A percentile compares a stretch with the other conserved stretches of the same genome.
phyloP scores from a whole-genome alignment of 2,113 vertebrate species.

The human region DNA sequence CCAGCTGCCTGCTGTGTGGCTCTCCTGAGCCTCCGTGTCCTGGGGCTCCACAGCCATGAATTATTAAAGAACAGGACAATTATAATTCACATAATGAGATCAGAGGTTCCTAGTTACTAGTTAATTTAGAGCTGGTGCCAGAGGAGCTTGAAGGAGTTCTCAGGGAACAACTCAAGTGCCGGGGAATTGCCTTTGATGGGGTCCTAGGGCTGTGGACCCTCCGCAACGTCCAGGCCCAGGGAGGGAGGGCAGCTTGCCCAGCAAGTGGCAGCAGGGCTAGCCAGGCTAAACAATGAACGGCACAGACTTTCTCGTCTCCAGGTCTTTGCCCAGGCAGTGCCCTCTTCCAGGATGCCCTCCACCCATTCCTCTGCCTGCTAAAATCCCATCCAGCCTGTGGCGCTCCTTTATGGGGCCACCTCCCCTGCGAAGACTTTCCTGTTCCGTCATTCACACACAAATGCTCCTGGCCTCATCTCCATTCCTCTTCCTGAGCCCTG shows the following conservation, averaged over 20 bases:
- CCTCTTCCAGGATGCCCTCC: accelerated
- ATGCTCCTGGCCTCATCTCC: not conserved
- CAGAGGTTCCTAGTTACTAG: not conserved
- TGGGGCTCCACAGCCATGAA: not conserved
- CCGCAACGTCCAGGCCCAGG: accelerated
- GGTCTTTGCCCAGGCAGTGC: not conserved
- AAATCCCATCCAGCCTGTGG: not conserved
- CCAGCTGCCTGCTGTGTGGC: accelerated
- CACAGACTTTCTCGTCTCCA: not conserved
- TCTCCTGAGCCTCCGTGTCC: not conserved
- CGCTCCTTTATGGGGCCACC: accelerated
- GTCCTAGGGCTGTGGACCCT: too few relatives aligned
- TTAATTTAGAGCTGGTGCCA: not conserved
- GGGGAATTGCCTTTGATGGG: accelerated
- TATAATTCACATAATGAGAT: not conserved
- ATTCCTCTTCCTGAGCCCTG: not conserved
- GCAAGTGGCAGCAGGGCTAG: not conserved
- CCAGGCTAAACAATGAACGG: accelerated
- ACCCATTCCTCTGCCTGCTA: not conserved
- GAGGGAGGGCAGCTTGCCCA: too few relatives aligned
- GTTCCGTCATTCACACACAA: accelerated
- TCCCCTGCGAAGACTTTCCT: not conserved
- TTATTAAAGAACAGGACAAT: not conserved
- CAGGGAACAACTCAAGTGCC: accelerated
- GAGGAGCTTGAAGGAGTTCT: not conserved